A percentile compares a stretch with the other conserved stretches of the same genome.
phyloP scores from a whole-genome alignment of 2,113 vertebrate genomes.

The human region DNA sequence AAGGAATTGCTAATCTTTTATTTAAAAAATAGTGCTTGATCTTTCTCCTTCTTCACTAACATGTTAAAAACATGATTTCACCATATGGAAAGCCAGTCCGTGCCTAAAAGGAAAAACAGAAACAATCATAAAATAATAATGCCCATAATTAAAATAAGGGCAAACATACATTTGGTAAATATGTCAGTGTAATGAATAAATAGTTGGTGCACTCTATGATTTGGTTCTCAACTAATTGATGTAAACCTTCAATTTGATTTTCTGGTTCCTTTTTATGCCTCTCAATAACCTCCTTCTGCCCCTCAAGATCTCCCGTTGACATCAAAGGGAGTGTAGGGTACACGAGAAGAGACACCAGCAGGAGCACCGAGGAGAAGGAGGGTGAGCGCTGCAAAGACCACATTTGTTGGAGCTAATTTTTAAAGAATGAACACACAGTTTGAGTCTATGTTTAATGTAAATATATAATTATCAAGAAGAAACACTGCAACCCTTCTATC shows the following conservation, averaged over 20 bases:
- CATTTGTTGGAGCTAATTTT: not conserved
- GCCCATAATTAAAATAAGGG: not conserved
- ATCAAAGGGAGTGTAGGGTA: not conserved
- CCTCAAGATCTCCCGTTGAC: not conserved
- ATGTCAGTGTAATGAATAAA: not conserved
- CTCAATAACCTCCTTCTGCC: not conserved
- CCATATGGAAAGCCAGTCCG: slow-evolving; percentile 50
- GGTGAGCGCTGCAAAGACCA: not conserved
- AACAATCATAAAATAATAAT: not conserved
- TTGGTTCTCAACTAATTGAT: slow-evolving; percentile 2
- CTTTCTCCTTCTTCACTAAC: slow-evolving; percentile 28
- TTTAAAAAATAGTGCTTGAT: slow-evolving; percentile 29
- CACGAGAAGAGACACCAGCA: not conserved
- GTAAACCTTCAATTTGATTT: not conserved
- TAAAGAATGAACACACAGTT: not conserved
- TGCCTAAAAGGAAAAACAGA: not conserved
- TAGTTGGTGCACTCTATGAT: not conserved
- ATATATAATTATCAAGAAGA: not conserved
- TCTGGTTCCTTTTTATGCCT: not conserved
- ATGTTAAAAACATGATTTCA: not conserved
- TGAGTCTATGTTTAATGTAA: not conserved
- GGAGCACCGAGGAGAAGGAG: not conserved
- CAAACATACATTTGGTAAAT: not conserved
- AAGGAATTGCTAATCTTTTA: not conserved
- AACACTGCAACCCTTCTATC: not conserved